Base-by-base conservation (phyloP, 2,797 vertebrate genomes). In the Thalassophryne amazonica region DNA sequence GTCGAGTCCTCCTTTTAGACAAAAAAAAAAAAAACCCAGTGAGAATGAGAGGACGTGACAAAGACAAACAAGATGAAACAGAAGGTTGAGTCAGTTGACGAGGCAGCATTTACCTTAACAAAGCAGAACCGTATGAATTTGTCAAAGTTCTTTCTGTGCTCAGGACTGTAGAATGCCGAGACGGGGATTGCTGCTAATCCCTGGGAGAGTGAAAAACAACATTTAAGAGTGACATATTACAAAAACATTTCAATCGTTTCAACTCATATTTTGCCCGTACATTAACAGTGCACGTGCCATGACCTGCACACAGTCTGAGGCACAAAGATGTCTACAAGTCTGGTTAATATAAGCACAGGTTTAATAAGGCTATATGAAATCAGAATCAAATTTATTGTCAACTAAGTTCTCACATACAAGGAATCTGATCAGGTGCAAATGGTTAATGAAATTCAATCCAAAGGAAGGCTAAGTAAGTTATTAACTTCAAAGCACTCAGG, bases 61-160 rank as follows among this genome's bases (percentile, higher is more conserved):
- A 35, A 48, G 6, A 28, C 0, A 4, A 29, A 29, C 11, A 14
- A 1, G 29, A 4, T 7, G 3, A 22, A 6, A 30, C 1, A 3
- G 7, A 6, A 13, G 9, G 24, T 3, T 2, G 0, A 10, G 13
- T 29, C 3, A 16, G 13, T 19, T 1, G 36, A 10, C 18, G 5
- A 28, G 1, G 0, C 7, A 9, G 4, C 16, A 3, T 39, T 43
- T 81, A 98, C 96, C 93, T 99, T 99, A n/a, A 91, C 88, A 2
- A 98, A 99, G 73, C 97, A 99, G 84, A 99, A 94, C 28, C 97
- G 76, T 50, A 99, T 75, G 48, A 94, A 95, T 61, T 93, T 93
- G 63, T 89, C 87, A 68, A 95, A 93, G 28, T 86, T 73, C 36
- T 87, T 88, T 78, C 86, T 81, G 64, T 95, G 93, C 0, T 92